Evolutionary conservation across 2,113 vertebrate genomes (phyloP).

Genomic region (Tupaia tana): DNA sequence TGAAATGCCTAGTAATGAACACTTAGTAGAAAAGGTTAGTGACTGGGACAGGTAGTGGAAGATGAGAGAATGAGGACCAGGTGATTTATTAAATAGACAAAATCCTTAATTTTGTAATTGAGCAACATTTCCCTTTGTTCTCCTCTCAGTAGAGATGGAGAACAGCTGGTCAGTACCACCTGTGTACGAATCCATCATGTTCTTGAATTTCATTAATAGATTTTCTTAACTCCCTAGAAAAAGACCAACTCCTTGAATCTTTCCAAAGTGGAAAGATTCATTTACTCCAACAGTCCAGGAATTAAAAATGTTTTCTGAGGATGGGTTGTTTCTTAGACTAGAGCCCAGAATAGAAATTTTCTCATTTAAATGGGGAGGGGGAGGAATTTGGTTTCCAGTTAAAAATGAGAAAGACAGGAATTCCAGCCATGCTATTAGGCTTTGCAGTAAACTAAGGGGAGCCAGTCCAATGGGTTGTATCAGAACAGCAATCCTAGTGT

Average conservation of each 20-base stretch:
- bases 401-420: background rate
- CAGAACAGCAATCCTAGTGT: background rate
- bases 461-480: background rate
- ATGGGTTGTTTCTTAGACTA: background rate
- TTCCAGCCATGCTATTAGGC: background rate
- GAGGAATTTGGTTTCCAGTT: background rate
- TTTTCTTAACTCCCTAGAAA: slow-evolving; percentile 7
- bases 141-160: background rate
- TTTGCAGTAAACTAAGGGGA: background rate
- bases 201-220: slow-evolving; percentile 49
- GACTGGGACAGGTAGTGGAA: slow-evolving; percentile 2
- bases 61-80: slow-evolving; percentile 14
- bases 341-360: background rate
- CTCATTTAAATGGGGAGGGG: background rate
- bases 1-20: slow-evolving; percentile 66
- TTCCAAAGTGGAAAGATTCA: slow-evolving; percentile 15
- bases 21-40: slow-evolving; percentile 61
- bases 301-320: slow-evolving; percentile 46
- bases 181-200: slow-evolving; percentile 51
- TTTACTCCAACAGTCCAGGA: background rate
- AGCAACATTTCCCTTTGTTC: slow-evolving; percentile 62
- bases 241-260: slow-evolving; percentile 48
- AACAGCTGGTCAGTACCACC: slow-evolving; percentile 58
- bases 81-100: slow-evolving; percentile 65
- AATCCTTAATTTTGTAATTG: slow-evolving; percentile 63